phyloP scores from a whole-genome alignment of 2,113 vertebrate genomes.

The Alces alces region DNA sequence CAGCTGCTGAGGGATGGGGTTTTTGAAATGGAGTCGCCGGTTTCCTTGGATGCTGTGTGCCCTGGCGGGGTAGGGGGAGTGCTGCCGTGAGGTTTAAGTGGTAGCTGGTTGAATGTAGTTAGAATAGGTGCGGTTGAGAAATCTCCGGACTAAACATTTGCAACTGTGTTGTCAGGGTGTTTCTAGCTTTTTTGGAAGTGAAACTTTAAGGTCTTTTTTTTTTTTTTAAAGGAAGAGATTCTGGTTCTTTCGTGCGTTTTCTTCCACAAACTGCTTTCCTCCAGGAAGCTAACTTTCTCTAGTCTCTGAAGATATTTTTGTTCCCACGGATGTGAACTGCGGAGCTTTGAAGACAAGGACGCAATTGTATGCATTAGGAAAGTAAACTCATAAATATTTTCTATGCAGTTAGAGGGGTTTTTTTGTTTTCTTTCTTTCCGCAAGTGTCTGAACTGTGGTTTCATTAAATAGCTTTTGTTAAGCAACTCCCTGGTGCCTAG shows the following conservation, averaged over 20 bases:
- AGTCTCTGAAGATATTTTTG: background rate
- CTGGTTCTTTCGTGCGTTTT: background rate
- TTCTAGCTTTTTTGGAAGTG: background rate
- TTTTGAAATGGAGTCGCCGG: background rate
- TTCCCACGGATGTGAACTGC: constrained; percentile 1
- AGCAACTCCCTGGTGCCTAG: background rate
- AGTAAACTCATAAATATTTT: constrained; percentile 67
- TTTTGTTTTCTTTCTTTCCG: background rate
- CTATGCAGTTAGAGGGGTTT: background rate
- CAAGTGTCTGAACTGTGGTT: constrained; percentile 1
- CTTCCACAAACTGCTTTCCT: background rate
- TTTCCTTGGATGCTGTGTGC: background rate
- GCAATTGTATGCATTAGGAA: constrained; percentile 52
- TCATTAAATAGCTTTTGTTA: constrained; percentile 47
- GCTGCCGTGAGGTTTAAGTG: background rate
- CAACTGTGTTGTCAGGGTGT: background rate
- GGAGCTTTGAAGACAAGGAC: constrained; percentile 56
- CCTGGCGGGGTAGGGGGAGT: background rate
- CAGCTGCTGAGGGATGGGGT: background rate
- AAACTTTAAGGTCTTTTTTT: background rate
- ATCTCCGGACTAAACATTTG: background rate
- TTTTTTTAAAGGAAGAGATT: background rate
- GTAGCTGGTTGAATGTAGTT: background rate
- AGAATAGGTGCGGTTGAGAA: background rate
- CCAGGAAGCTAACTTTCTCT: constrained; percentile 31